phyloP scores from a whole-genome alignment of 1,140 invertebrate genomes.

The Leptonema lineaticorne region DNA sequence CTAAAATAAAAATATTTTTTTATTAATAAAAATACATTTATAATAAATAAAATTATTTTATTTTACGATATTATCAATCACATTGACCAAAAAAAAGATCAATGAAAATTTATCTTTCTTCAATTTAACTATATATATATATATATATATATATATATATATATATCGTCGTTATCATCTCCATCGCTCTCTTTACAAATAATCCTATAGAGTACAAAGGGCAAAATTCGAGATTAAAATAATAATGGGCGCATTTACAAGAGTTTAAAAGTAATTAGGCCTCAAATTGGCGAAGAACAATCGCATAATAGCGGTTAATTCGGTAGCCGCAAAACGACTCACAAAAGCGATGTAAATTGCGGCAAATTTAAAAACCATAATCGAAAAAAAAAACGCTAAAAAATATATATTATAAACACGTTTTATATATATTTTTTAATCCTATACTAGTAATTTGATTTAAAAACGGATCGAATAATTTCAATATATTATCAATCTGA shows the following conservation, averaged over 20 bases:
- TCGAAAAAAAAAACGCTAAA: too few relatives aligned
- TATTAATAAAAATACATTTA: too few relatives aligned
- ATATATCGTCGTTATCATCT: not conserved
- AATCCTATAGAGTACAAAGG: not conserved
- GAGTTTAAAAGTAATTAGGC: conserved; percentile 1
- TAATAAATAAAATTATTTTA: not conserved
- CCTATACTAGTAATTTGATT: too few relatives aligned
- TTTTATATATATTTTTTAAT: too few relatives aligned
- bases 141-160: not conserved
- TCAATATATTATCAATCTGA: too few relatives aligned
- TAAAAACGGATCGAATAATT: too few relatives aligned
- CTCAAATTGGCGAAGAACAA: not conserved
- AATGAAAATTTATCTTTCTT: too few relatives aligned
- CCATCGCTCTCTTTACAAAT: not conserved
- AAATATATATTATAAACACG: too few relatives aligned
- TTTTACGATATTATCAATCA: not conserved
- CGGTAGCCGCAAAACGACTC: too few relatives aligned
- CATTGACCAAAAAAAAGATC: too few relatives aligned
- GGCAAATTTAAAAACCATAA: too few relatives aligned
- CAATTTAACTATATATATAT: not conserved
- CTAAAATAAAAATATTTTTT: conserved; percentile 49
- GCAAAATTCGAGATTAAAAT: not conserved
- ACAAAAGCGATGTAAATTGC: too few relatives aligned
- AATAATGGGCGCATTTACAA: not conserved
- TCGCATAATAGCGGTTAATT: not conserved